A percentile compares a stretch with the other conserved stretches of the same genome.
phyloP scores from a whole-genome alignment of 2,797 vertebrate genomes.

The Alosa sapidissima region DNA sequence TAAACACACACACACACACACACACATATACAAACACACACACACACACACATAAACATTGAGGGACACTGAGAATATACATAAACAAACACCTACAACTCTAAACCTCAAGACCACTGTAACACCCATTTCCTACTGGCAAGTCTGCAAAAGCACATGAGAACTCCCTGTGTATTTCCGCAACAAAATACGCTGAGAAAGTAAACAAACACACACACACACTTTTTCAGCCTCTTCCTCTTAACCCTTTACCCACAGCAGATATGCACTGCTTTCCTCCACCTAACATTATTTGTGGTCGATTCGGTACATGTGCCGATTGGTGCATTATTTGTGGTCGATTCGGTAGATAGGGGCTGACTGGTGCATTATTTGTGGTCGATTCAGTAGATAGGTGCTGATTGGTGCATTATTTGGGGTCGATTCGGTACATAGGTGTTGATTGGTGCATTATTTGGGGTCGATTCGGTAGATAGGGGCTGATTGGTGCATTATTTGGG shows the following conservation, averaged over 20 bases:
- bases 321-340: too few species aligned
- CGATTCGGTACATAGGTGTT: too few species aligned
- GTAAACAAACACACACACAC: neutral
- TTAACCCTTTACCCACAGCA: neutral
- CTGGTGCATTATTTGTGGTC: too few species aligned
- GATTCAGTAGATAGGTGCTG: too few species aligned
- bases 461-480: too few species aligned
- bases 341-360: too few species aligned
- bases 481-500: too few species aligned
- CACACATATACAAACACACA: conserved; percentile 23
- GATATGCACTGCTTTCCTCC: neutral
- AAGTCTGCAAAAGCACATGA: conserved; percentile 14
- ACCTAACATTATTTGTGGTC: neutral
- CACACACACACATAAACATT: conserved; percentile 45
- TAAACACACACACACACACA: conserved; percentile 37
- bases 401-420: too few species aligned
- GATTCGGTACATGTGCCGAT: too few species aligned
- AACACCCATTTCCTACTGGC: conserved; percentile 9
- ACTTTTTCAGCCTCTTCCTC: neutral
- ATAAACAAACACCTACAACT: neutral
- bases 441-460: too few species aligned
- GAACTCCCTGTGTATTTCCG: neutral
- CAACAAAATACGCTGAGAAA: neutral
- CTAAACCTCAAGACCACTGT: neutral
- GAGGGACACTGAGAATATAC: neutral